Base-by-base conservation (phyloP, 1,140 invertebrate species). In the Battus philenor region DNA sequence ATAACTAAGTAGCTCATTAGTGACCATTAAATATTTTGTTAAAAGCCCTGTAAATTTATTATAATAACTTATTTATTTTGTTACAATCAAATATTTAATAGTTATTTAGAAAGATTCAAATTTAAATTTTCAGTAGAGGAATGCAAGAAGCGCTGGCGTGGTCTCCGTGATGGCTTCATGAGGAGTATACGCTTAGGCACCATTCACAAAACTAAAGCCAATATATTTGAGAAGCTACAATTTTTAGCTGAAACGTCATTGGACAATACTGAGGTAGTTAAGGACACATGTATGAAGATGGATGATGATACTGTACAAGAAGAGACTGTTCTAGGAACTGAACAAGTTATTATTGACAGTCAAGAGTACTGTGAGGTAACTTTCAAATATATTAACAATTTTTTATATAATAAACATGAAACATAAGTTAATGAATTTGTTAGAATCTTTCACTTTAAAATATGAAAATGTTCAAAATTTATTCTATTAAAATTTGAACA, bases 351-450 rank as follows among this genome's bases (percentile, higher is more conserved):
- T 29, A 84, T 69, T 2, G 80, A 84, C 33, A 75, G 73, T 20
- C 76, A 81, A 44, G 80, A 84, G 44, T 84, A 81, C 62, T 84
- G 80, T 71, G 77, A 84, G 47, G 80, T 81, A 44, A 47, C 53
- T 54, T 10, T 38, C 8, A n/a, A n/a, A n/a, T n/a, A n/a, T n/a
- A n/a, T n/a, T n/a, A n/a, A n/a, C n/a, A n/a, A n/a, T n/a, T n/a
- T n/a, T n/a, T n/a, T n/a, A n/a, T n/a, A n/a, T n/a, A n/a, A n/a
- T n/a, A n/a, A n/a, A n/a, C n/a, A n/a, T n/a, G n/a, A n/a, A n/a
- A n/a, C n/a, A n/a, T n/a, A n/a, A n/a, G n/a, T n/a, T n/a, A n/a
- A n/a, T n/a, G n/a, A n/a, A n/a, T n/a, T n/a, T n/a, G n/a, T n/a
- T n/a, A n/a, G n/a, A n/a, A n/a, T n/a, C n/a, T n/a, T n/a, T n/a